phyloP scores from a whole-genome alignment of 2,888 invertebrate genomes.

The Fissipunctia ypsillon region DNA sequence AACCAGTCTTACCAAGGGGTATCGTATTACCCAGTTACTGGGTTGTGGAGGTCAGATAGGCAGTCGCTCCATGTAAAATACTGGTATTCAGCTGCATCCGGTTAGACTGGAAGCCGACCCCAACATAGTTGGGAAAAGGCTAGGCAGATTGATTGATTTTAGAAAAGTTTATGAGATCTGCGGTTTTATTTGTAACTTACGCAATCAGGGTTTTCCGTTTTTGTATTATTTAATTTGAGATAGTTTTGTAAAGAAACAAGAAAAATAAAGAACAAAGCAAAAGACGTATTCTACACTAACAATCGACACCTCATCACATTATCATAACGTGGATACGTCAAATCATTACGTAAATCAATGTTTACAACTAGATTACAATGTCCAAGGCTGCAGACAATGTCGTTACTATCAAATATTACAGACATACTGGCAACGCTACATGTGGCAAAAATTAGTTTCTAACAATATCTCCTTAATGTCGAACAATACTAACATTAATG shows the following conservation, averaged over 20 bases:
- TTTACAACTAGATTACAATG: constrained; percentile 66
- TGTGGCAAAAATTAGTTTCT: constrained; percentile 33
- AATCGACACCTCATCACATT: constrained; percentile 32
- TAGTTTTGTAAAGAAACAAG: not conserved
- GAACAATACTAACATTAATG: constrained; percentile 23
- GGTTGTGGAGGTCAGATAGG: too few relatives aligned
- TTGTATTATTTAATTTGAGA: not conserved
- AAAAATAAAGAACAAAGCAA: not conserved
- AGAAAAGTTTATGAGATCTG: constrained; percentile 21
- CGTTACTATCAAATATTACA: constrained; percentile 58
- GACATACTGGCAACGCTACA: constrained; percentile 52
- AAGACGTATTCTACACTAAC: constrained; percentile 15
- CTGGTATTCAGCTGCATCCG: too few relatives aligned
- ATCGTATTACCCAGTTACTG: too few relatives aligned
- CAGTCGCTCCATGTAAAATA: too few relatives aligned
- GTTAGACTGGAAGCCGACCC: too few relatives aligned
- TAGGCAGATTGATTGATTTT: too few relatives aligned
- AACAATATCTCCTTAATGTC: constrained; percentile 6
- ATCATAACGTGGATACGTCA: constrained; percentile 56
- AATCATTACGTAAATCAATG: constrained; percentile 63
- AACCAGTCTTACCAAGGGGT: too few relatives aligned
- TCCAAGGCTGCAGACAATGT: constrained; percentile 66
- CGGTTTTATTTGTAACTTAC: constrained; percentile 12
- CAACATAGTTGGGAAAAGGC: too few relatives aligned
- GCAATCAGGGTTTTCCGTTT: not conserved